Percentiles rank a stretch among this genome's conserved stretches.
Conservation (phyloP, 1,140 invertebrate genomes). For the Drosophila tropicalis region DNA sequence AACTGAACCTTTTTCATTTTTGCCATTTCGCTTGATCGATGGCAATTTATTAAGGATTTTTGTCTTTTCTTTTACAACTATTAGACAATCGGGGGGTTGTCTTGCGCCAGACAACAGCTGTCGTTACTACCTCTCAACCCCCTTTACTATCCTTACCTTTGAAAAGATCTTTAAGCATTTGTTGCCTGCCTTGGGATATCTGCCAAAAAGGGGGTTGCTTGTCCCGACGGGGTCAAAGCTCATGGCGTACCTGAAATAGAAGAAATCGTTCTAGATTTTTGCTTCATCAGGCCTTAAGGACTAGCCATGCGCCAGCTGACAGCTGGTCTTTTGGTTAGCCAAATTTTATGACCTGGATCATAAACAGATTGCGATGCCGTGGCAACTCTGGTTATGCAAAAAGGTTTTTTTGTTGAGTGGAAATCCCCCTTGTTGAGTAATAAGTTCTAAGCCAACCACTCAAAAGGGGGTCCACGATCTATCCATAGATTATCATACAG, state of each 20-base stretch:
- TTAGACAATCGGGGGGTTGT: conserved; percentile 26
- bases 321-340: conserved; percentile 45
- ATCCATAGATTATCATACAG: not conserved
- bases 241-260: not conserved
- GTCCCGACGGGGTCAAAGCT: conserved; percentile 11
- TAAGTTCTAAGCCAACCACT: not conserved
- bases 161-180: not conserved
- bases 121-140: conserved; percentile 7
- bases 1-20: not conserved
- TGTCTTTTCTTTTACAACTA: conserved; percentile 7
- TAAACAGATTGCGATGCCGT: conserved; percentile 59
- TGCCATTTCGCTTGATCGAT: conserved; percentile 32
- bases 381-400: conserved; percentile 77
- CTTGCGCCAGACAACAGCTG: conserved; percentile 58
- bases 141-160: not conserved
- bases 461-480: conserved; percentile 4
- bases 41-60: conserved; percentile 47
- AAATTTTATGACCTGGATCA: conserved; percentile 44
- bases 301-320: conserved; percentile 13
- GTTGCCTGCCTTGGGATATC: not conserved
- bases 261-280: not conserved
- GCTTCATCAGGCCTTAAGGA: conserved; percentile 3
- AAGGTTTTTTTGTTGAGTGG: conserved; percentile 32
- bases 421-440: conserved; percentile 36
- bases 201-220: conserved; percentile 5